phyloP scores from a whole-genome alignment of 2,888 invertebrate species.

The Leptogaster cylindrica region DNA sequence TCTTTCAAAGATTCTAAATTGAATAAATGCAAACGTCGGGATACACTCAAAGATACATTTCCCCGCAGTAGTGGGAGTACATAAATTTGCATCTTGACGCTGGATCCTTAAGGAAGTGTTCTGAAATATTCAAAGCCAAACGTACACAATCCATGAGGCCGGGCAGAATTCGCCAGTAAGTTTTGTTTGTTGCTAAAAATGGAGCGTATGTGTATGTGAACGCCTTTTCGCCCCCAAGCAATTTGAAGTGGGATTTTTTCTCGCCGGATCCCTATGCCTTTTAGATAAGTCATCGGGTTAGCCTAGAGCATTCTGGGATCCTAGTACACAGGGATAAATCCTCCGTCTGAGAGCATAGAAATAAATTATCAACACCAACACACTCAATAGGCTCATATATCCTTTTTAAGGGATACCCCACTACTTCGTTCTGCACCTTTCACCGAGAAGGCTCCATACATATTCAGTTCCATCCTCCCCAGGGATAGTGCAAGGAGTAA shows the following conservation, averaged over 20 bases:
- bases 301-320: neutral
- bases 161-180: too few species aligned
- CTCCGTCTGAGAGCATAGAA: constrained; percentile 19
- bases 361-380: constrained; percentile 35
- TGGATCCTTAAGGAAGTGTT: too few species aligned
- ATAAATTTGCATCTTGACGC: constrained; percentile 30
- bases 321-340: constrained; percentile 22
- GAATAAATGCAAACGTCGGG: constrained; percentile 14
- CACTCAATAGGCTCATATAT: constrained; percentile 26
- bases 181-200: constrained; percentile 4
- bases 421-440: neutral
- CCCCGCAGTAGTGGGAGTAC: too few species aligned
- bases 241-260: constrained; percentile 6
- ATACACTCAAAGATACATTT: neutral
- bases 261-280: neutral
- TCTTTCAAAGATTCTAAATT: constrained; percentile 1
- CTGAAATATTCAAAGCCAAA: constrained; percentile 1
- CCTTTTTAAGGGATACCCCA: constrained; percentile 26
- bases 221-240: neutral
- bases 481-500: neutral
- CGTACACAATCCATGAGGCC: neutral
- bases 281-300: too few species aligned
- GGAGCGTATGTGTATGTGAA: neutral
- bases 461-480: neutral
- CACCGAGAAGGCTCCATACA: neutral